Conservation (phyloP, 2,797 vertebrate species). For the Rachycentron canadum region DNA sequence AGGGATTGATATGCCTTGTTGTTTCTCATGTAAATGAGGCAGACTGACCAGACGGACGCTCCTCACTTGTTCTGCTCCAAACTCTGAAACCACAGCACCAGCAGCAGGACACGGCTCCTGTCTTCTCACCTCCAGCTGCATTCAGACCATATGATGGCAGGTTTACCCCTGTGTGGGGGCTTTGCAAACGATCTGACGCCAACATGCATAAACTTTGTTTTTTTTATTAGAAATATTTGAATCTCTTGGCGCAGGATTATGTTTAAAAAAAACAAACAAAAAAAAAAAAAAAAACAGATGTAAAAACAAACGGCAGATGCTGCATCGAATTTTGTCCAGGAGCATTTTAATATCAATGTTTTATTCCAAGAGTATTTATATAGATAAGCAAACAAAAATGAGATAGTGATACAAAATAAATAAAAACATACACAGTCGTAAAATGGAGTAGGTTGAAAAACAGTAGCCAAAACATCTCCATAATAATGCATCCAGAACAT, state of each 20-base stretch:
- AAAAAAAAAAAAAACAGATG: too few species aligned
- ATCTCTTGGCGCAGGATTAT: conserved; percentile 2
- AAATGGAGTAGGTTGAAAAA: conserved; percentile 8
- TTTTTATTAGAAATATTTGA: conserved; percentile 46
- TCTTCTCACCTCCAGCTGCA: conserved; percentile 24
- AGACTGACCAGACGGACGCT: conserved; percentile 79
- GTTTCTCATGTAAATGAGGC: conserved; percentile 80
- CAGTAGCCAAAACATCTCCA: background rate
- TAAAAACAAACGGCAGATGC: conserved; percentile 32
- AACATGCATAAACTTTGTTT: conserved; percentile 30
- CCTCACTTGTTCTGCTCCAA: conserved; percentile 59
- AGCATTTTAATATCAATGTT: conserved; percentile 55
- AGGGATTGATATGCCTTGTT: conserved; percentile 72
- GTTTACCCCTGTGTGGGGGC: conserved; percentile 9
- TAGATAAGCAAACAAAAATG: conserved; percentile 13
- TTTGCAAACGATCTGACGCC: conserved; percentile 31
- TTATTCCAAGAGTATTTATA: conserved; percentile 40
- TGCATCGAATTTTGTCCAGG: conserved; percentile 28
- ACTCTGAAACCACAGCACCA: conserved; percentile 62
- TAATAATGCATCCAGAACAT: conserved; percentile 19
- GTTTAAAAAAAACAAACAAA: too few species aligned
- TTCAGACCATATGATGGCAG: conserved; percentile 40
- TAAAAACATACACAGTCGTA: conserved; percentile 6
- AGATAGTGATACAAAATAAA: conserved; percentile 9
- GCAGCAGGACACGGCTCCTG: conserved; percentile 36